phyloP scores from a whole-genome alignment of 2,888 invertebrate genomes.

The Athalia rosae region DNA sequence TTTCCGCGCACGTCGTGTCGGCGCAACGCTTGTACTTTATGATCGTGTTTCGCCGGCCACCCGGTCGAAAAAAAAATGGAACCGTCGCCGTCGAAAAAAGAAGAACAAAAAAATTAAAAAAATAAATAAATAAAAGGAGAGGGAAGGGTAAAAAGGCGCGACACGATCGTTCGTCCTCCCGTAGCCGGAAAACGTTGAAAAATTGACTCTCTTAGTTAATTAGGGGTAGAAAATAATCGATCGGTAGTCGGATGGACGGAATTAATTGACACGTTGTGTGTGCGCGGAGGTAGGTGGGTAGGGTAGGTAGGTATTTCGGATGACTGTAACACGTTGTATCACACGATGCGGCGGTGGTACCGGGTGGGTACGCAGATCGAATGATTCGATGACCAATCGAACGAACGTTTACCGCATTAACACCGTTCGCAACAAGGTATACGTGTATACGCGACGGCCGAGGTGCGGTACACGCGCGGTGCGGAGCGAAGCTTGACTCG shows the following conservation, averaged over 20 bases:
- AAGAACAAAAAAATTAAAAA: no score
- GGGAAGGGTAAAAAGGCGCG: no score
- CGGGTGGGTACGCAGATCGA: conserved; percentile 47
- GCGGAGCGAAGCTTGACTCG: conserved; percentile 21
- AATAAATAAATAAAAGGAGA: no score
- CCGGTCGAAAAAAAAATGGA: neutral
- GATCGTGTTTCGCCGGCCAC: neutral
- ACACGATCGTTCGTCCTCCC: no score
- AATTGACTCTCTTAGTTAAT: neutral
- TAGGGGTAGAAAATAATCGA: neutral
- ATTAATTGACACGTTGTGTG: conserved; percentile 54
- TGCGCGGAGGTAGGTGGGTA: no score
- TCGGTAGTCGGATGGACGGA: neutral
- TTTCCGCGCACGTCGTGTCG: conserved; percentile 36
- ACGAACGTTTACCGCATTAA: conserved; percentile 69
- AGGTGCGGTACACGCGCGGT: no score
- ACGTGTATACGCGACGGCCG: no score
- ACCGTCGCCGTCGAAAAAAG: neutral
- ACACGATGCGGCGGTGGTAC: conserved; percentile 33
- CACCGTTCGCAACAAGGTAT: conserved; percentile 57
- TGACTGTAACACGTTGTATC: conserved; percentile 59
- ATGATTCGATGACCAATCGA: conserved; percentile 69
- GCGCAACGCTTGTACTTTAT: conserved; percentile 10
- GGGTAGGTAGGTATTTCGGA: conserved; percentile 72
- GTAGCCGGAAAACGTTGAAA: neutral